Evolutionary conservation across 2,113 vertebrate species (phyloP).

Genomic region (Nanorana parkeri): DNA sequence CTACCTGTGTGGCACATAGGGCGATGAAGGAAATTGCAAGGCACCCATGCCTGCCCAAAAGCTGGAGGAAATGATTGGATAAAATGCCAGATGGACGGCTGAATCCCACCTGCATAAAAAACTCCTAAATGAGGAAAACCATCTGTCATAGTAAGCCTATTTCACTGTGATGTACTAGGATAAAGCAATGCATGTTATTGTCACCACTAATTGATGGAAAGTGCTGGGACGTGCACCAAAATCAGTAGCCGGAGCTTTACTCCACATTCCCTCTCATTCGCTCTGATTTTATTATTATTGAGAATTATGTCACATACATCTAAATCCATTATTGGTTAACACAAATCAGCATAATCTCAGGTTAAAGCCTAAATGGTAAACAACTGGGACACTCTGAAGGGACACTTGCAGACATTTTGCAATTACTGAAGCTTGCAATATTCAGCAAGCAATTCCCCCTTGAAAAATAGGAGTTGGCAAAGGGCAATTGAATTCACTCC

Average conservation of each 20-base stretch:
- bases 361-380: slow-evolving; percentile 16
- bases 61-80: slow-evolving; percentile 10
- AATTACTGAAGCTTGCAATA: slow-evolving; percentile 27
- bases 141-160: slow-evolving; percentile 37
- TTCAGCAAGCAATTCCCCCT: slow-evolving; percentile 16
- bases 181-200: slow-evolving; percentile 17
- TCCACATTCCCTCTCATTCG: slow-evolving; percentile 11
- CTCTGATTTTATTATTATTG: slow-evolving; percentile 25
- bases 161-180: slow-evolving; percentile 3
- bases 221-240: slow-evolving; percentile 4
- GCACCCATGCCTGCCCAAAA: slow-evolving; percentile 15
- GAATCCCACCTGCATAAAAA: slow-evolving; percentile 42
- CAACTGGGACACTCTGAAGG: slow-evolving; percentile 3
- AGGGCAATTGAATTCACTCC: slow-evolving; percentile 7
- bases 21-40: neutral
- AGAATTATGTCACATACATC: neutral
- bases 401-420: slow-evolving; percentile 34
- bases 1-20: neutral
- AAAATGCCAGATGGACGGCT: slow-evolving; percentile 27
- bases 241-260: neutral
- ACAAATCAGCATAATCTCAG: neutral
- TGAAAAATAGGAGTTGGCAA: slow-evolving; percentile 6
- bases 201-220: slow-evolving; percentile 33
- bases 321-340: slow-evolving; percentile 2
- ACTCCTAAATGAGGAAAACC: slow-evolving; percentile 29